Evolutionary conservation across 2,113 vertebrate genomes (phyloP).

Genomic region (Ellobius talpinus): DNA sequence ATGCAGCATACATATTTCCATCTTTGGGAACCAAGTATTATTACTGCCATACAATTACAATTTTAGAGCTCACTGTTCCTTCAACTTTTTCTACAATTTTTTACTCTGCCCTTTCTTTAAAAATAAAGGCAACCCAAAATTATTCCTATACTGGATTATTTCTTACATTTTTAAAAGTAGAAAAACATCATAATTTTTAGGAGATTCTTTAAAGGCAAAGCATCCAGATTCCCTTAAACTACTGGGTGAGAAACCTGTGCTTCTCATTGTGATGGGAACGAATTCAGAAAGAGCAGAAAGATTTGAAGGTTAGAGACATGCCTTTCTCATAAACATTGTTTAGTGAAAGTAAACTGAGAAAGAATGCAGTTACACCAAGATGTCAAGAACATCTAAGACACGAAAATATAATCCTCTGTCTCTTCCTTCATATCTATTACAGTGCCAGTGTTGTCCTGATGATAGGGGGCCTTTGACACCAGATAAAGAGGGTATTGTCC

Average conservation of each 20-base stretch:
- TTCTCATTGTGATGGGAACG: not conserved
- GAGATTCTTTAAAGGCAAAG: not conserved
- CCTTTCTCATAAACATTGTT: not conserved
- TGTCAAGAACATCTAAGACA: not conserved
- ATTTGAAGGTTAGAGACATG: not conserved
- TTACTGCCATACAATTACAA: not conserved
- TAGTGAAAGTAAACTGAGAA: not conserved
- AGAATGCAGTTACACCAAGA: not conserved
- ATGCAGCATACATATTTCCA: not conserved
- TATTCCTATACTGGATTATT: not conserved
- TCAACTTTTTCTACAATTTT: not conserved
- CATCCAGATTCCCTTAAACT: not conserved
- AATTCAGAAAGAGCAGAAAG: slow-evolving; percentile 40
- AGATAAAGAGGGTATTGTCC: not conserved
- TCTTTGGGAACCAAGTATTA: not conserved
- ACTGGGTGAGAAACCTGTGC: not conserved
- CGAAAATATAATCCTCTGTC: not conserved
- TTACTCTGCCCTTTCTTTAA: not conserved
- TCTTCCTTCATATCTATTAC: not conserved
- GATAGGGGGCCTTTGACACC: not conserved
- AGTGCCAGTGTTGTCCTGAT: not conserved
- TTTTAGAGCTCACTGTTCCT: not conserved
- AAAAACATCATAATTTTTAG: not conserved
- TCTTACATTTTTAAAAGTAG: not conserved
- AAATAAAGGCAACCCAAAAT: not conserved